phyloP scores from a whole-genome alignment of 2,888 invertebrate species.

The Luperina nickerlii region DNA sequence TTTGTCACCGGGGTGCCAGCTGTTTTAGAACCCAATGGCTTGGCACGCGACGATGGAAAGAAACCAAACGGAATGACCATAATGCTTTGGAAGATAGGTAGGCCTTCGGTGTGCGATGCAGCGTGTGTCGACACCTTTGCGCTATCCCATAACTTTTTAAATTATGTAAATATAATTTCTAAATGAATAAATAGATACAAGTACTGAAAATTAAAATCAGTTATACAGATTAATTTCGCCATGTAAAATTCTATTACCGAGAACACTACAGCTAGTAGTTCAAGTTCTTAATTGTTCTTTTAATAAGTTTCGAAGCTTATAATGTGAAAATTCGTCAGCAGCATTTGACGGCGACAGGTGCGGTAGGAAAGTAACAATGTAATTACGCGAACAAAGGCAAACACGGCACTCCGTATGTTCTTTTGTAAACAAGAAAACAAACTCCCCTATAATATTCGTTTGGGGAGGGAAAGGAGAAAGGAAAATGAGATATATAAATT shows the following conservation, averaged over 20 bases:
- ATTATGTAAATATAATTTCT: too few species aligned
- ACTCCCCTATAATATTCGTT: conserved; percentile 67
- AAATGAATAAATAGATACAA: too few species aligned
- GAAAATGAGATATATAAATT: conserved; percentile 57
- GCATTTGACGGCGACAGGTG: conserved; percentile 73
- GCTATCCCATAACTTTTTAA: too few species aligned
- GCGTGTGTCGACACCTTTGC: too few species aligned
- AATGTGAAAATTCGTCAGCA: conserved; percentile 70
- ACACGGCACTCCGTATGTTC: conserved; percentile 70
- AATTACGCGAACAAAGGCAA: conserved; percentile 76
- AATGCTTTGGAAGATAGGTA: too few species aligned
- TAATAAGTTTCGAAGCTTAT: conserved; percentile 61
- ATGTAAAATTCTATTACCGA: conserved; percentile 35
- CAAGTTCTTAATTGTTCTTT: conserved; percentile 62
- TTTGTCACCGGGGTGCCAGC: too few species aligned
- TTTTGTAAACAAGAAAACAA: conserved; percentile 79
- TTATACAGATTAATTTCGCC: conserved; percentile 22
- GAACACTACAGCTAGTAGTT: conserved; percentile 52
- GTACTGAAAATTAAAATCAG: background rate
- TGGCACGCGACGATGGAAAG: too few species aligned
- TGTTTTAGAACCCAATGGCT: too few species aligned
- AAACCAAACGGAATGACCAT: too few species aligned
- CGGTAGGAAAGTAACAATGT: conserved; percentile 72
- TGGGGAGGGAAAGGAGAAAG: conserved; percentile 60
- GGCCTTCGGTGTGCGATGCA: too few species aligned